Percentiles rank a stretch among this genome's conserved stretches.
Evolutionary conservation across 92 coral and sea anemone species (phyloP).

Genomic region (Parazoanthus atlanticus): DNA sequence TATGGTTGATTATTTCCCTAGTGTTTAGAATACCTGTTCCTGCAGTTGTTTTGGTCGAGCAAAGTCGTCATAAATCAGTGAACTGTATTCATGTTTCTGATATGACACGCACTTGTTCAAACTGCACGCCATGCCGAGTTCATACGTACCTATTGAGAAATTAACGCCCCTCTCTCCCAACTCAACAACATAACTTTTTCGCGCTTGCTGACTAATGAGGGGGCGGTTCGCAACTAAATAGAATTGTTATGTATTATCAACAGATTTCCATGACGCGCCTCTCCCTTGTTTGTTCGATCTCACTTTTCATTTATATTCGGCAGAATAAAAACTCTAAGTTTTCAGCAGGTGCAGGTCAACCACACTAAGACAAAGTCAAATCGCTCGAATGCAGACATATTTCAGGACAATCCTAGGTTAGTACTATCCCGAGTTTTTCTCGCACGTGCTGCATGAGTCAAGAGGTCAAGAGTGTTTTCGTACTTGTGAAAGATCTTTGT

Average conservation of each 20-base stretch:
- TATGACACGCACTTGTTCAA: conserved; percentile 15
- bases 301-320: not conserved
- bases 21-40: not conserved
- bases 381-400: not conserved
- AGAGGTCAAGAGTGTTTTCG: conserved; percentile 24
- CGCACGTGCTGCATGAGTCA: conserved; percentile 2
- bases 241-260: conserved; percentile 25
- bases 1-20: conserved; percentile 10
- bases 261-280: conserved; percentile 17
- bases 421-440: not conserved
- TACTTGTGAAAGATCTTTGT: conserved; percentile 23
- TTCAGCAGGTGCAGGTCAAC: not conserved
- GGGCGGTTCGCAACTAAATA: conserved; percentile 23
- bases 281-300: not conserved
- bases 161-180: not conserved
- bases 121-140: conserved; percentile 1
- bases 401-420: not conserved
- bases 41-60: conserved; percentile 16
- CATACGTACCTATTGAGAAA: not conserved
- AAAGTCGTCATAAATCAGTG: conserved; percentile 1
- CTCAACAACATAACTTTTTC: not conserved
- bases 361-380: not conserved
- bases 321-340: not conserved
- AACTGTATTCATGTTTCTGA: not conserved
- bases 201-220: conserved; percentile 27